Evolutionary conservation across 2,113 vertebrate species (phyloP).

Genomic region (Actenoides hombroni): DNA sequence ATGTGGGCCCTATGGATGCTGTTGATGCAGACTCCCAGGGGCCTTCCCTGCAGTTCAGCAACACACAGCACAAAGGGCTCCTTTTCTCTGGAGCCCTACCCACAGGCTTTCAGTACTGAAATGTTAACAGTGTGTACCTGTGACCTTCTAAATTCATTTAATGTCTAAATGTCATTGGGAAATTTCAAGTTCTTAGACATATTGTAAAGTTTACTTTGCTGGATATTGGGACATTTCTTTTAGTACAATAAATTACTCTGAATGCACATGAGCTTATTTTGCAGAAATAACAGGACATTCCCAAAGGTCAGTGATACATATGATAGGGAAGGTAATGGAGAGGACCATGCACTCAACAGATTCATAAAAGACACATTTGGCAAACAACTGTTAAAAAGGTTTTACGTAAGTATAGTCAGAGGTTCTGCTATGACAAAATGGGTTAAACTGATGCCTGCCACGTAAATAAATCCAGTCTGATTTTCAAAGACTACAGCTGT

Average conservation of each 20-base stretch:
- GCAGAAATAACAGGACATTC: conserved; percentile 24
- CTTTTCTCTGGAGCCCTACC: neutral
- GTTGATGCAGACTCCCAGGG: neutral
- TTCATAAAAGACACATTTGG: neutral
- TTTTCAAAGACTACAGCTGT: neutral
- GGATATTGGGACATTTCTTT: neutral
- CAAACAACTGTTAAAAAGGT: neutral
- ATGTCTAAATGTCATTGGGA: conserved; percentile 10
- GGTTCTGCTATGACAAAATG: neutral
- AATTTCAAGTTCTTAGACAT: neutral
- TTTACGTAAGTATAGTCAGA: neutral
- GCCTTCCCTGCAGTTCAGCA: neutral
- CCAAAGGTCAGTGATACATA: conserved; percentile 28
- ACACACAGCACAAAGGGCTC: neutral
- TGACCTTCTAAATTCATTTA: neutral
- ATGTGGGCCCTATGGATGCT: neutral
- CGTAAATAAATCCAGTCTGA: neutral
- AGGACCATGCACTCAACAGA: neutral
- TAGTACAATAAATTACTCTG: conserved; percentile 10
- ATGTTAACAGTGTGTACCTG: neutral
- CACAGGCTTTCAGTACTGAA: neutral
- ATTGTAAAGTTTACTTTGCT: neutral
- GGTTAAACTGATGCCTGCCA: neutral
- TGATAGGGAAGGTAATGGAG: neutral
- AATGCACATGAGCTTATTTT: conserved; percentile 43